Evolutionary conservation across 1,140 invertebrate species (phyloP), one percentile per base, ranked within the genome.

Genomic region (Octopus sinensis): DNA sequence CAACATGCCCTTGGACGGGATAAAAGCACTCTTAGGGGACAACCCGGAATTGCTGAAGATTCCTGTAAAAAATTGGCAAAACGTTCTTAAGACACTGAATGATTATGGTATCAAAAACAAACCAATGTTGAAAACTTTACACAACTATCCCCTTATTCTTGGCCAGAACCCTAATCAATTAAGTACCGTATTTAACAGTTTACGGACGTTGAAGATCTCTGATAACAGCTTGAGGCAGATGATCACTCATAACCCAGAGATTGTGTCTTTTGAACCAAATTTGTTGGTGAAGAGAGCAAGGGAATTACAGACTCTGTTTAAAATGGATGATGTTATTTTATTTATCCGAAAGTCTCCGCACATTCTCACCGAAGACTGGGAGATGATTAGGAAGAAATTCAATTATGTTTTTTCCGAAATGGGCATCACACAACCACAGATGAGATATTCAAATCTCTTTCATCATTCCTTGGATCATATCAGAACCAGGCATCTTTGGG

Each of bases 401-500:
- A 73, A 85, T 54, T 89, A 89, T 82, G 86, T 89, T 30, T 86
- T 83, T 82, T 76, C 81, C 56, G 75, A 82, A 53, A 88, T 89
- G 87, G 85, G 85, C 43, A 82, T 89, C 7, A 82, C 87, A 6
- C 86, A 88, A 56, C 79, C 82, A 75, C 87, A 88, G 53, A 88
- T 89, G 85, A 83, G 85, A 56, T 82, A 84, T 79, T 82, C 85
- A 9, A 73, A 83, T 56, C 79, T 88, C 77, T 87, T 89, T 78
- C 82, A 78, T n/a, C 83, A 87, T 81, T 78, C 85, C 7, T 79
- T 89, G 0, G 78, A 84, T 13, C 85, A 88, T 80, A 85, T 89
- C 68, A 81, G 83, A 52, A 76, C 79, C 10, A 54, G 88, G 54
- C 88, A 89, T 80, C 79, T 84, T 53, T 89, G 88, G 83, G 56